These are phyloP conservation scores for Agrotis puta DNA, from an alignment of 2,888 invertebrate genomes.

Conservation along the genomic window DNA sequence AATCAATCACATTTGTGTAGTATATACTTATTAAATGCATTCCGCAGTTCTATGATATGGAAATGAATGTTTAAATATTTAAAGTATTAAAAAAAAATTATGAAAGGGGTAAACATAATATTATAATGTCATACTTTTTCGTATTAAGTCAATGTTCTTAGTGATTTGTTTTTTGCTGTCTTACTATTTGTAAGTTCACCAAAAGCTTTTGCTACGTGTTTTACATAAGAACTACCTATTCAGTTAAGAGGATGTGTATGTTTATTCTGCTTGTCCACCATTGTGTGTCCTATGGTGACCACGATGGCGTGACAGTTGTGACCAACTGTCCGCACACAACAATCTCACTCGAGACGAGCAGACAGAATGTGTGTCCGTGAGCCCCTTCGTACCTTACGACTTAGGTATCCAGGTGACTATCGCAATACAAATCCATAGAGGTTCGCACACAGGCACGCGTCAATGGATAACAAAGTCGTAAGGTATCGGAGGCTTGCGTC, in stretches of 20 bases:
- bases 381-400: too few species aligned
- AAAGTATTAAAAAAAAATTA: background rate
- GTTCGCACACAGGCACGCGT: too few species aligned
- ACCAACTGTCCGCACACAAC: conserved; percentile 84
- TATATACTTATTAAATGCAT: background rate
- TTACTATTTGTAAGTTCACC: background rate
- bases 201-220: conserved; percentile 32
- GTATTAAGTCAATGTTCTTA: background rate
- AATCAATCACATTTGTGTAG: too few species aligned
- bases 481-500: too few species aligned
- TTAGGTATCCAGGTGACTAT: too few species aligned
- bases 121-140: too few species aligned
- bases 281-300: conserved; percentile 85
- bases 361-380: conserved; percentile 85
- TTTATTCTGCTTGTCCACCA: conserved; percentile 82
- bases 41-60: conserved; percentile 18
- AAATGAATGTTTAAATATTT: conserved; percentile 10
- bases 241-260: conserved; percentile 82
- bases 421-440: too few species aligned
- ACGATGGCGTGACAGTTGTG: conserved; percentile 83
- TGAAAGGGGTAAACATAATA: background rate
- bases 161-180: background rate
- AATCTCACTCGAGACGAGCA: conserved; percentile 86
- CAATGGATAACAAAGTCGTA: too few species aligned
- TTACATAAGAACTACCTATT: conserved; percentile 40